phyloP scores from a whole-genome alignment of 2,797 vertebrate species.

The Chlorospingus semifuscus region DNA sequence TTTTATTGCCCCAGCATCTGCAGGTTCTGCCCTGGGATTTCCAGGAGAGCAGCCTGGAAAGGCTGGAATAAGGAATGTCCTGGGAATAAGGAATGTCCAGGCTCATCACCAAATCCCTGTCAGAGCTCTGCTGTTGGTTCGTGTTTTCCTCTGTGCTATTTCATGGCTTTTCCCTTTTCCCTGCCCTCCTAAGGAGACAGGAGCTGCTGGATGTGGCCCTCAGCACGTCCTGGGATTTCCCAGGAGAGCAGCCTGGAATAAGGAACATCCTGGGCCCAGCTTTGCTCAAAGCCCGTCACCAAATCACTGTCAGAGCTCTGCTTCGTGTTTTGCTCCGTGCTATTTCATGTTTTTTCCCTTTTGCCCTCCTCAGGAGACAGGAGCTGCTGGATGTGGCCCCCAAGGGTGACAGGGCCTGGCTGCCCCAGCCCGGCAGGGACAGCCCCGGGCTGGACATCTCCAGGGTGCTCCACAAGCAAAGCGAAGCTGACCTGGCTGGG shows the following conservation, averaged over 20 bases:
- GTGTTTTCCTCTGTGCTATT: too few relatives aligned
- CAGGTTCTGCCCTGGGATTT: not conserved
- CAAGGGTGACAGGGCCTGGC: constrained; percentile 76
- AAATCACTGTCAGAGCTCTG: not conserved
- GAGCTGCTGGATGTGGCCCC: constrained; percentile 60
- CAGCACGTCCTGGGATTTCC: too few relatives aligned
- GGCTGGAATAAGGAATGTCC: not conserved
- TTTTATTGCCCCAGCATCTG: not conserved
- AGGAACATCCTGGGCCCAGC: not conserved
- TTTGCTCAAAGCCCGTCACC: not conserved
- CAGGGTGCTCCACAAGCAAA: constrained; percentile 81
- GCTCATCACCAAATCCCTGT: too few relatives aligned
- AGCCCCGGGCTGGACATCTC: constrained; percentile 82
- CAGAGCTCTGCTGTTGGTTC: too few relatives aligned
- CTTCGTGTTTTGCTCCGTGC: not conserved
- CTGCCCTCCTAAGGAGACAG: too few relatives aligned
- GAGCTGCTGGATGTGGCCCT: too few relatives aligned
- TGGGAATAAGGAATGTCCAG: not conserved
- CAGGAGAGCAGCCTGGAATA: too few relatives aligned
- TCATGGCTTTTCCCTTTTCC: too few relatives aligned
- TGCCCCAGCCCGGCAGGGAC: constrained; percentile 56
- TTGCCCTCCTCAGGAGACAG: constrained; percentile 74
- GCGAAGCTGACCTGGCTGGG: constrained; percentile 76
- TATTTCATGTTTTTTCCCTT: not conserved
- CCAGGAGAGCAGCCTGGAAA: not conserved